Evolutionary conservation across 2,797 vertebrate species (phyloP).

Genomic region (Coregonus suidteri): DNA sequence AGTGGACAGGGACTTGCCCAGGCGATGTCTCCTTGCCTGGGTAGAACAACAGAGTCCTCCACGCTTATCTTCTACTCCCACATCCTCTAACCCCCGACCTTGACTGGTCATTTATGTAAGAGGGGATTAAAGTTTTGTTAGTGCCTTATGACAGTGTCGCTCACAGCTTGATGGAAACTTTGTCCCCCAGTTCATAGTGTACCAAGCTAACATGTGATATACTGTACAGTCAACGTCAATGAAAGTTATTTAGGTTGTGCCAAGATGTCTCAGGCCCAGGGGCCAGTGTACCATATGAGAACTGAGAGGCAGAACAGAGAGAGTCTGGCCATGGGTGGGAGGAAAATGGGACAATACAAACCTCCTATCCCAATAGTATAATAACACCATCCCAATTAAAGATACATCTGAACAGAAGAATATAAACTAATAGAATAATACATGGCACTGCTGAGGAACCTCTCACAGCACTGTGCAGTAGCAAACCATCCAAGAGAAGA

Average conservation of each 20-base stretch:
- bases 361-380: not conserved
- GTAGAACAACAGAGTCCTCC: slow-evolving; percentile 35
- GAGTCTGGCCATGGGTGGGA: not conserved
- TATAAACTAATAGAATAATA: too few species aligned
- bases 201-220: slow-evolving; percentile 25
- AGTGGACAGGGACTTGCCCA: slow-evolving; percentile 37
- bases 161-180: slow-evolving; percentile 42
- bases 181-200: slow-evolving; percentile 24
- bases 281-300: slow-evolving; percentile 32
- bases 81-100: slow-evolving; percentile 52
- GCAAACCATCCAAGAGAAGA: not conserved
- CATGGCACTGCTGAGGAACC: too few species aligned
- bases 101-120: slow-evolving; percentile 37
- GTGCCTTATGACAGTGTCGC: slow-evolving; percentile 49
- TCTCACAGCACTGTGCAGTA: not conserved
- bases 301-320: slow-evolving; percentile 15
- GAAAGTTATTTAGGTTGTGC: slow-evolving; percentile 47
- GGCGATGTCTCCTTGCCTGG: slow-evolving; percentile 39
- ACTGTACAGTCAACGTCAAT: slow-evolving; percentile 35
- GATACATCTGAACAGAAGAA: not conserved
- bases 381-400: not conserved
- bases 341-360: not conserved
- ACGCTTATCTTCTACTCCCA: slow-evolving; percentile 4
- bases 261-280: slow-evolving; percentile 40
- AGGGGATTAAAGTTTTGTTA: slow-evolving; percentile 42